These are phyloP conservation scores for Enteromius radiatus DNA, from an alignment of 2,797 vertebrate genomes.

Conservation along the genomic window DNA sequence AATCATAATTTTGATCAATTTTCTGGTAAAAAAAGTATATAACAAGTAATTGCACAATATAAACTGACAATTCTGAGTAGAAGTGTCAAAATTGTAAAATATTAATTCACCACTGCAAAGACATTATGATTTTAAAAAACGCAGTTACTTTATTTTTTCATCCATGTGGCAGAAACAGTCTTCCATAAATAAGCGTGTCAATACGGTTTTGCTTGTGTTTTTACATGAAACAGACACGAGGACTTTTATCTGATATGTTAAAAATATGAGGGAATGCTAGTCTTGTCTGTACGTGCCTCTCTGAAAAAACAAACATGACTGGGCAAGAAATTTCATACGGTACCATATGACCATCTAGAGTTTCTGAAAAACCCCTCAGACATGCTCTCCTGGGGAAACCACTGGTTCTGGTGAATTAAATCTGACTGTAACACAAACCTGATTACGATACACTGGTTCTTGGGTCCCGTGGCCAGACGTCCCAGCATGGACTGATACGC, in stretches of 20 bases:
- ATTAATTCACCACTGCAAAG: background rate
- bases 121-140: background rate
- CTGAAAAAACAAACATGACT: slow-evolving; percentile 1
- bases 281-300: slow-evolving; percentile 28
- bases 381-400: background rate
- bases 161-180: background rate
- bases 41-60: background rate
- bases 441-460: slow-evolving; percentile 79
- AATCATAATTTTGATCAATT: background rate
- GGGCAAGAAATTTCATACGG: background rate
- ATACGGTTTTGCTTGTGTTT: too few species aligned
- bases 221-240: background rate
- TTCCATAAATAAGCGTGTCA: background rate
- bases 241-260: slow-evolving; percentile 22
- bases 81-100: too few species aligned
- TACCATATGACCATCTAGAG: background rate
- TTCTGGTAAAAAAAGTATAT: background rate
- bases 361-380: background rate
- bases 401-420: background rate
- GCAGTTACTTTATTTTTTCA: background rate
- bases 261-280: background rate
- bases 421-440: slow-evolving; percentile 64
- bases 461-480: slow-evolving; percentile 57
- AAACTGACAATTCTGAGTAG: background rate
- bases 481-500: slow-evolving; percentile 76